Conservation (phyloP, 2,797 vertebrate species). For the Vultur gryphus region DNA sequence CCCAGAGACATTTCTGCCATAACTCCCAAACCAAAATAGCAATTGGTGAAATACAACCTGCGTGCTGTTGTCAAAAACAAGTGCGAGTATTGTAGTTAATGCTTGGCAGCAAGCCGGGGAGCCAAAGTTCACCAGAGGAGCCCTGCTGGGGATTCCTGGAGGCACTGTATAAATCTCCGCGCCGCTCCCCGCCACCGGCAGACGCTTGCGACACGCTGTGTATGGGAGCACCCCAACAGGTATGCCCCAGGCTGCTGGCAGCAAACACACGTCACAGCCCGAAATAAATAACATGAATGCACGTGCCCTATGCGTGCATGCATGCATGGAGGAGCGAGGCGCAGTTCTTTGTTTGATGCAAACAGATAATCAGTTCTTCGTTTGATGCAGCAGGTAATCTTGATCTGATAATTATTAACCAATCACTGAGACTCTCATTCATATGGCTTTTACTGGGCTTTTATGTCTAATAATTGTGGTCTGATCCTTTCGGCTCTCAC, state of each 20-base stretch:
- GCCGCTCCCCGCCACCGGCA: neutral
- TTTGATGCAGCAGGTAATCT: neutral
- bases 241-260: neutral
- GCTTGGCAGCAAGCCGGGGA: slow-evolving; percentile 63
- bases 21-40: slow-evolving; percentile 73
- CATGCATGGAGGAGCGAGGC: rapidly evolving
- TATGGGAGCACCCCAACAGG: neutral
- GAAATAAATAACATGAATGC: neutral
- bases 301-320: rapidly evolving
- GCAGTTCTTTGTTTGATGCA: neutral
- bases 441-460: neutral
- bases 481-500: neutral
- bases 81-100: slow-evolving; percentile 75
- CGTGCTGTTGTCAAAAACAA: slow-evolving; percentile 76
- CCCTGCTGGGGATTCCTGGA: slow-evolving; percentile 41
- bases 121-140: slow-evolving; percentile 38
- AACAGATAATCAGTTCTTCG: neutral
- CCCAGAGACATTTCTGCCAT: slow-evolving; percentile 69
- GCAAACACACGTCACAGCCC: neutral
- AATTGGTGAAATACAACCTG: slow-evolving; percentile 71
- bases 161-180: neutral
- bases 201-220: neutral
- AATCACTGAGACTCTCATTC: neutral
- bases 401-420: neutral
- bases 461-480: rapidly evolving